These are phyloP conservation scores for Seira musarum DNA, from an alignment of 2,888 invertebrate species.

Conservation along the genomic window DNA sequence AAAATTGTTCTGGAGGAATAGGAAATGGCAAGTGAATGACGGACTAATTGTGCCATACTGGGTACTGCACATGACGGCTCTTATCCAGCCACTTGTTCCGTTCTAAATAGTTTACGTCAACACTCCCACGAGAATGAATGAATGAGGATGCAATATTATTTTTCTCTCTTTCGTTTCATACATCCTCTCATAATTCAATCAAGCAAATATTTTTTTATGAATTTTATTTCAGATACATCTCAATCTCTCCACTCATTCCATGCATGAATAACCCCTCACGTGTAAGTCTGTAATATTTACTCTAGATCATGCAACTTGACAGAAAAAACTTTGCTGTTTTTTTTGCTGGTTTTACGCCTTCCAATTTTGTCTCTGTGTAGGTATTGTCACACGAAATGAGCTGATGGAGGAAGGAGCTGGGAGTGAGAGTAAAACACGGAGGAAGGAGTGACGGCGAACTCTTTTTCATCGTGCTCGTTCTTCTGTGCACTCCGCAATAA, in stretches of 20 bases:
- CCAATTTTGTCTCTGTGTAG: not conserved
- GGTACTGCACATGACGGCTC: not conserved
- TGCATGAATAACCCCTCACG: not conserved
- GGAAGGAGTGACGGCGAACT: slow-evolving; percentile 40
- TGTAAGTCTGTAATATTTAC: not conserved
- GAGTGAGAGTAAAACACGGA: slow-evolving; percentile 27
- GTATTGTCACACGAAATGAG: slow-evolving; percentile 20
- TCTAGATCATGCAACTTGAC: not conserved
- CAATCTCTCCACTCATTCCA: not conserved
- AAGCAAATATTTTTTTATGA: not conserved
- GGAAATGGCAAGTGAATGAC: no score
- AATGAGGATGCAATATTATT: not conserved
- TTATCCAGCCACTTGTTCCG: not conserved
- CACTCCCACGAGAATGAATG: not conserved
- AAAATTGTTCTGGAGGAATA: no score
- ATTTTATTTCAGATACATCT: not conserved
- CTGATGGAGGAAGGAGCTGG: not conserved
- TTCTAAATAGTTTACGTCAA: not conserved
- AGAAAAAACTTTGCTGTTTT: not conserved
- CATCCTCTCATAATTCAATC: not conserved
- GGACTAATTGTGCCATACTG: not conserved
- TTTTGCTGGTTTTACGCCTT: not conserved
- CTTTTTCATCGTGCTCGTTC: slow-evolving; percentile 34
- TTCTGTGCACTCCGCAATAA: not conserved
- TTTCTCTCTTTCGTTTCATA: not conserved